Percentiles rank a stretch among this genome's conserved stretches.
Evolutionary conservation across 1,140 invertebrate species (phyloP).

Genomic region (Drosophila guanche): DNA sequence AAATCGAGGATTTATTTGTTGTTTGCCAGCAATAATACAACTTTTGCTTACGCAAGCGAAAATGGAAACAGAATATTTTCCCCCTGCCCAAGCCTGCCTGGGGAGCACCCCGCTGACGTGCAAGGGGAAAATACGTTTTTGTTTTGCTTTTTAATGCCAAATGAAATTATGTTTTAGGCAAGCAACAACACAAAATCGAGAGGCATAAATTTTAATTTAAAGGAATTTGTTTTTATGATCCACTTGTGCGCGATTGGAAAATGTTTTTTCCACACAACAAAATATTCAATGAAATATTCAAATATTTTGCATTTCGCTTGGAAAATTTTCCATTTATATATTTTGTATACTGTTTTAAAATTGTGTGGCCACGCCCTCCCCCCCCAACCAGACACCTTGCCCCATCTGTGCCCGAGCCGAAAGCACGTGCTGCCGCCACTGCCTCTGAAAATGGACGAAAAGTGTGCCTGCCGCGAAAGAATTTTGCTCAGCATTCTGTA

Average conservation of each 20-base stretch:
- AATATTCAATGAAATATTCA: conserved; percentile 11
- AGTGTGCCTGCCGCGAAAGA: conserved; percentile 59
- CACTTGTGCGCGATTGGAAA: conserved; percentile 40
- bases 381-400: conserved; percentile 12
- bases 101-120: conserved; percentile 54
- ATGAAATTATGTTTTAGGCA: conserved; percentile 41
- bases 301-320: conserved; percentile 24
- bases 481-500: conserved; percentile 45
- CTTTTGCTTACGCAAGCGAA: conserved; percentile 72
- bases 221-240: conserved; percentile 39
- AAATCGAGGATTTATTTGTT: conserved; percentile 75
- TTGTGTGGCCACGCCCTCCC: conserved; percentile 51
- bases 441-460: conserved; percentile 60
- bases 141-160: conserved; percentile 44
- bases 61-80: conserved; percentile 53
- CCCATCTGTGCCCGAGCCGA: conserved; percentile 14
- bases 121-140: conserved; percentile 33
- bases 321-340: conserved; percentile 56
- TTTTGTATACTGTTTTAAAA: conserved; percentile 12
- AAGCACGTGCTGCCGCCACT: conserved; percentile 22
- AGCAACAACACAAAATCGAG: conserved; percentile 4
- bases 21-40: conserved; percentile 46
- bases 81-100: conserved; percentile 20
- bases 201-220: conserved; percentile 41
- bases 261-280: conserved; percentile 14